Conservation (phyloP, 1,140 invertebrate species). For the Trichomalopsis sarcophagae region DNA sequence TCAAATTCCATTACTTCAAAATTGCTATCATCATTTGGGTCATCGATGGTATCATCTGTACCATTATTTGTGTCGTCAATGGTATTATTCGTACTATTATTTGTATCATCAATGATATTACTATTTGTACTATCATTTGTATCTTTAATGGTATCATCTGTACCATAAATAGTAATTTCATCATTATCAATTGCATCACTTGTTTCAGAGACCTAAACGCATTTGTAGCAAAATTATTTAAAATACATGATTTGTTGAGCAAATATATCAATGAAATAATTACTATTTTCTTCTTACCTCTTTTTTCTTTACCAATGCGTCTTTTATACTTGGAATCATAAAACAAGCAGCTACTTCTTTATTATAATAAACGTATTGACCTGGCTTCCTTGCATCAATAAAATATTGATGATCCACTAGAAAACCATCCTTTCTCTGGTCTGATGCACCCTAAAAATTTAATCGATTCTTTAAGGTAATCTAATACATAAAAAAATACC, state of each 20-base stretch:
- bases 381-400: background rate
- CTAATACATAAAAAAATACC: background rate
- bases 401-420: constrained; percentile 24
- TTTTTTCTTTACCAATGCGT: background rate
- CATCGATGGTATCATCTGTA: background rate
- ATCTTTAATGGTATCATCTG: background rate
- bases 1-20: background rate
- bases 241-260: background rate
- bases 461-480: background rate
- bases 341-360: constrained; percentile 12
- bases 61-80: background rate
- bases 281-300: background rate
- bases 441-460: background rate
- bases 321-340: background rate
- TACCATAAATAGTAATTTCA: background rate
- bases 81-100: background rate
- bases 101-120: background rate
- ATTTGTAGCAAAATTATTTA: background rate
- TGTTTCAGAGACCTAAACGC: background rate
- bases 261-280: background rate
- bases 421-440: background rate
- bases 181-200: background rate
- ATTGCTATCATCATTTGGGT: no score
- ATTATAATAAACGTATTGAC: constrained; percentile 17
- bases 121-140: background rate